phyloP scores from a whole-genome alignment of 2,113 vertebrate genomes.

The Tragelaphus strepsiceros region DNA sequence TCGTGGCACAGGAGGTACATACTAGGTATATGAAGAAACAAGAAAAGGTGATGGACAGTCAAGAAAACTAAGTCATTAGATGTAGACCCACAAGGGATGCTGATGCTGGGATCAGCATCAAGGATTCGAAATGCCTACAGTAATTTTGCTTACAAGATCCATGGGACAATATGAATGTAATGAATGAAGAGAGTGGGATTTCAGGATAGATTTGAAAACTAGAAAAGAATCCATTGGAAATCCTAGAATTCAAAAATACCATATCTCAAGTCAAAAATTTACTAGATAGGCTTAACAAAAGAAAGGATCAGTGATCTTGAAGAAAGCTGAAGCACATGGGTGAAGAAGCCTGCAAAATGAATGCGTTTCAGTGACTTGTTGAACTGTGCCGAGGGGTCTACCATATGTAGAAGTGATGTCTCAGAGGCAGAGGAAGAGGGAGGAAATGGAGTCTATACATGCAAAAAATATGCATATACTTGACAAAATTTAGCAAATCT shows the following conservation, averaged over 20 bases:
- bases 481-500: neutral
- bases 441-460: neutral
- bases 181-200: neutral
- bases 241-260: neutral
- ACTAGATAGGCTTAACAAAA: neutral
- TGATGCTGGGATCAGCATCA: neutral
- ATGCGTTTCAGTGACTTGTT: neutral
- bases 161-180: neutral
- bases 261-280: neutral
- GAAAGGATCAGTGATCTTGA: neutral
- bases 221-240: neutral
- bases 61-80: neutral
- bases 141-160: neutral
- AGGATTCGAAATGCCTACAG: neutral
- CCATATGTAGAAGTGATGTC: neutral
- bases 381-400: neutral
- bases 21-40: neutral
- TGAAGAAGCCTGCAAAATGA: neutral
- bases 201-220: neutral
- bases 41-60: neutral
- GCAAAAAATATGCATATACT: neutral
- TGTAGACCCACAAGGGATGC: neutral
- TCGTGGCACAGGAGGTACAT: rapidly evolving
- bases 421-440: neutral
- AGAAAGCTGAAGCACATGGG: neutral